Evolutionary conservation across 2,888 invertebrate genomes (phyloP), one percentile per base, ranked within the genome.

Genomic region (Sinhomidia bicolor): DNA sequence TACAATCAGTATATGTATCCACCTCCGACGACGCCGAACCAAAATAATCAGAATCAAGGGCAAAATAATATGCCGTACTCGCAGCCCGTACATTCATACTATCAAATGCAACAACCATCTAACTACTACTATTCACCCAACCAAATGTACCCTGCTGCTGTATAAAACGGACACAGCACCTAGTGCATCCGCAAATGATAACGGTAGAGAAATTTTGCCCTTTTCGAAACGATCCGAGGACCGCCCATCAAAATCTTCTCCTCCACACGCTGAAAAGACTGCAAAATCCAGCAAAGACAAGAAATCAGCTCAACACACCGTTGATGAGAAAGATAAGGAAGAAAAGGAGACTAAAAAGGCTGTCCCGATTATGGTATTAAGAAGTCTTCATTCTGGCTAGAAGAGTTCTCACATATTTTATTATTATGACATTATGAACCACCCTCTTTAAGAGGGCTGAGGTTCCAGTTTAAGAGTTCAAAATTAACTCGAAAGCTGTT

Each of bases 351-450:
- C 88, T 23, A 91, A 92, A 84, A 91, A 92, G 88, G 86, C 91
- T 36, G 91, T 91, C 80, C 92, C 91, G 29, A 92, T 92, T 90
- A 91, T 92, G 92, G 92, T 92, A 92, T 89, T 91, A 68, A 89
- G 89, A 89, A 86, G 87, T 81, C 80, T 89, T 88, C 87, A 87
- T 83, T 84, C 89, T 89, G 85, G 62, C 90, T 84, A 88, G 85
- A 87, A 86, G 88, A 85, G 74, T 85, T 84, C 85, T 60, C 85
- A 87, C 51, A 82, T 78, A 47, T 57, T 65, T 79, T 85, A 23
- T 81, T 57, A 78, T 26, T 36, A 47, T 51, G 7, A 41, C 36
- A n/a, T n/a, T n/a, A 68, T 74, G 78, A 74, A 68, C 89, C 78
- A 79, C 88, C 90, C 85, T 82, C 79, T 81, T 26, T 51, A 44